Conservation (phyloP, 2,888 invertebrate genomes). For the Therioaphis trifolii region DNA sequence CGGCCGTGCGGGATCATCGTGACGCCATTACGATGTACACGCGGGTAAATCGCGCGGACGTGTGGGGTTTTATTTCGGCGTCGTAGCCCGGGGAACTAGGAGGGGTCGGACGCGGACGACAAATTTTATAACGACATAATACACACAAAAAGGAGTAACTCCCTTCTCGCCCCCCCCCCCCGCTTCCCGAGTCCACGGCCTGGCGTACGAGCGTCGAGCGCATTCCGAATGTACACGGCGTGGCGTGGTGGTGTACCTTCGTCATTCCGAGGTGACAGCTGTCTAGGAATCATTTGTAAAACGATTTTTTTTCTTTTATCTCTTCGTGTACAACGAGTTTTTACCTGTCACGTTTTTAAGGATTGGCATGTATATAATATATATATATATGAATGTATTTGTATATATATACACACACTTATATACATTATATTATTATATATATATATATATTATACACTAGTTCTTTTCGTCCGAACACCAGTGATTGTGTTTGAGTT, state of each 20-base stretch:
- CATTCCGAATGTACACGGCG: conserved; percentile 24
- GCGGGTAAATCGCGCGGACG: neutral
- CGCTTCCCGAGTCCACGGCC: conserved; percentile 32
- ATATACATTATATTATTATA: neutral
- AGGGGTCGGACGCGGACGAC: neutral
- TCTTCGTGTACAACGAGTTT: conserved; percentile 40
- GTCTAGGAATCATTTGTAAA: conserved; percentile 63
- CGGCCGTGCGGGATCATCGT: too few species aligned
- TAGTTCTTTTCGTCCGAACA: neutral
- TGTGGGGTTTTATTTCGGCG: neutral
- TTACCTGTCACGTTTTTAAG: conserved; percentile 61
- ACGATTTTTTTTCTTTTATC: conserved; percentile 46
- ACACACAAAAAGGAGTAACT: conserved; percentile 16
- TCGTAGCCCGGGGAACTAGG: too few species aligned
- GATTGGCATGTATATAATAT: conserved; percentile 48
- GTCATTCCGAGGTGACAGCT: conserved; percentile 63
- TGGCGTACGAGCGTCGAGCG: neutral
- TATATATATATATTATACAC: neutral
- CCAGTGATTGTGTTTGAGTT: conserved; percentile 60
- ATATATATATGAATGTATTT: too few species aligned
- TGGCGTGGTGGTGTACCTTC: conserved; percentile 36
- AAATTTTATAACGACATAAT: conserved; percentile 54
- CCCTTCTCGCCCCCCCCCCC: neutral
- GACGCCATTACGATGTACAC: neutral
- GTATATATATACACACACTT: neutral